phyloP scores from a whole-genome alignment of 1,140 invertebrate species.

The Neoseiulus cucumeris region DNA sequence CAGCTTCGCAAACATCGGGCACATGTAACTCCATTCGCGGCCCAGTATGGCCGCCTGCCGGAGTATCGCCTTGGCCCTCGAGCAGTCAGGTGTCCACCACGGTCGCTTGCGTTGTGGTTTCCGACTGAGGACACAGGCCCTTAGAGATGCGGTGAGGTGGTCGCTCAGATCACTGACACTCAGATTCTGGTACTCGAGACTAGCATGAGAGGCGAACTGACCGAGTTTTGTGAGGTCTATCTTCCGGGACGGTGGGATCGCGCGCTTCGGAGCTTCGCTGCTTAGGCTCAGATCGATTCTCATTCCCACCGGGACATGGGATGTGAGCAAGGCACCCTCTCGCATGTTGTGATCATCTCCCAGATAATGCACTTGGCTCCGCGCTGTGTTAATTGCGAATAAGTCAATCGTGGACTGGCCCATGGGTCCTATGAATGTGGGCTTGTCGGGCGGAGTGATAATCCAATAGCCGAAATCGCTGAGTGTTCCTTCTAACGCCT shows the following conservation, averaged over 20 bases:
- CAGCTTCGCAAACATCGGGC: no score
- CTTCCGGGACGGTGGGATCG: not conserved
- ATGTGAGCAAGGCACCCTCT: not conserved
- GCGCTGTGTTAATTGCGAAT: not conserved
- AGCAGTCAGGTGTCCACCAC: no score
- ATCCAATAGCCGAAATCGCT: not conserved
- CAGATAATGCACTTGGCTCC: not conserved
- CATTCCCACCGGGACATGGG: not conserved
- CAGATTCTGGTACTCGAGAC: no score
- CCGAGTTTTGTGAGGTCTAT: not conserved
- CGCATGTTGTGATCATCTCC: not conserved
- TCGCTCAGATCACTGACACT: no score
- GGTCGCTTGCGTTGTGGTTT: no score
- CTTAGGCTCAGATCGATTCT: not conserved
- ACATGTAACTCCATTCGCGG: no score
- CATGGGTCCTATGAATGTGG: not conserved
- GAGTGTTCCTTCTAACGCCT: not conserved
- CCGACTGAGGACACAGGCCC: no score
- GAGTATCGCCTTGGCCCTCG: no score
- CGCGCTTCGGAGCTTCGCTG: not conserved
- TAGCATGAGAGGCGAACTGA: not conserved
- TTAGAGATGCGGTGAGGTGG: no score
- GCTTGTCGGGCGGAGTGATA: not conserved
- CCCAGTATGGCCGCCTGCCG: no score
- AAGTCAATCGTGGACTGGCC: not conserved